A percentile compares a stretch with the other conserved stretches of the same genome.
Conservation (phyloP, 2,113 vertebrate genomes). For the Zingel zingel region DNA sequence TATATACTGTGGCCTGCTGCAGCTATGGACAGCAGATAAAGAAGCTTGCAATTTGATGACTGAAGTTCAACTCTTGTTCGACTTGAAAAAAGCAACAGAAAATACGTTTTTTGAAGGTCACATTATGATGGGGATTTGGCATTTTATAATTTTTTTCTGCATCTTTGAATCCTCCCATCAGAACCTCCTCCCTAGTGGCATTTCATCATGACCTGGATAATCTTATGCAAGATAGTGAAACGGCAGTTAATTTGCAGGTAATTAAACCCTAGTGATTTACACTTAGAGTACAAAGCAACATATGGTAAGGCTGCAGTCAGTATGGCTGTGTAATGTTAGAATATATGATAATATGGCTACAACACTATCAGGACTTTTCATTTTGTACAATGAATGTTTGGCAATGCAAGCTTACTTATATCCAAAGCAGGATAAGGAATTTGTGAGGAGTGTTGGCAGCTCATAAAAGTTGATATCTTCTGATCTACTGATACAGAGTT, state of each 20-base stretch:
- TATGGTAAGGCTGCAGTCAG: slow-evolving; percentile 49
- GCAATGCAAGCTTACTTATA: not conserved
- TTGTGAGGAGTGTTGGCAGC: slow-evolving; percentile 13
- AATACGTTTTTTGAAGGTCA: slow-evolving; percentile 64
- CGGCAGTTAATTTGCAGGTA: slow-evolving; percentile 85
- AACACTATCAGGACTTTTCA: not conserved
- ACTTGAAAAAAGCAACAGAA: not conserved
- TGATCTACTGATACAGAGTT: slow-evolving; percentile 7
- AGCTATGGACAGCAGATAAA: slow-evolving; percentile 24
- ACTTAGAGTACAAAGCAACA: slow-evolving; percentile 71
- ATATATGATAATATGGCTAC: slow-evolving; percentile 43
- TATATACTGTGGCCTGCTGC: slow-evolving; percentile 33
- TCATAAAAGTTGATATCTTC: not conserved
- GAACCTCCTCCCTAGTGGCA: slow-evolving; percentile 73
- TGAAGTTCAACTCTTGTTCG: slow-evolving; percentile 35
- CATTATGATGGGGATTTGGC: slow-evolving; percentile 44
- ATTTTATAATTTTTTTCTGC: slow-evolving; percentile 67
- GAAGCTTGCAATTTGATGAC: slow-evolving; percentile 46
- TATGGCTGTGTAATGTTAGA: slow-evolving; percentile 21
- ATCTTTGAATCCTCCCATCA: slow-evolving; percentile 74
- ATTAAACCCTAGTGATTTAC: slow-evolving; percentile 90
- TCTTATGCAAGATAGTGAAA: slow-evolving; percentile 94
- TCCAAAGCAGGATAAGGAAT: not conserved
- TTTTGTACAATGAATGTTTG: not conserved
- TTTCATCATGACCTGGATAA: slow-evolving; percentile 89